These are phyloP conservation scores for Limnothrissa miodon DNA, from an alignment of 2,113 vertebrate species.

Conservation along the genomic window DNA sequence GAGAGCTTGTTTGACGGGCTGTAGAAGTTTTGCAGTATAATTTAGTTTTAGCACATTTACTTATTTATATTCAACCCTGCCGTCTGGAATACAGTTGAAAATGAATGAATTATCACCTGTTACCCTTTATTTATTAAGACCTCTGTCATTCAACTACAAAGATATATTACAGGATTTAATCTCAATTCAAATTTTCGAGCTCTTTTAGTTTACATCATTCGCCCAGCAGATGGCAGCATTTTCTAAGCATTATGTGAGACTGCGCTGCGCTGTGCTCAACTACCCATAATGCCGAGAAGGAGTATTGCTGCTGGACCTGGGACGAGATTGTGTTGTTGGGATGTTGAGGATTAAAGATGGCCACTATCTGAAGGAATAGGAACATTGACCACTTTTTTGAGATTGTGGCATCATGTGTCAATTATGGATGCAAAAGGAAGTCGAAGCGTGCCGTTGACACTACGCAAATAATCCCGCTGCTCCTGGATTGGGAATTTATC, in stretches of 20 bases:
- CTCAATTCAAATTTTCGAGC: too few species aligned
- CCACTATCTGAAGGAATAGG: constrained; percentile 48
- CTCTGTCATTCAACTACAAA: too few species aligned
- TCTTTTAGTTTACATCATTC: background rate
- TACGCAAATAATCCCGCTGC: constrained; percentile 14
- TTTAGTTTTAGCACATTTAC: too few species aligned
- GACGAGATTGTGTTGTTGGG: constrained; percentile 55
- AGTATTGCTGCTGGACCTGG: constrained; percentile 41
- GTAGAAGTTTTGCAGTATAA: background rate
- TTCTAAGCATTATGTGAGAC: constrained; percentile 13
- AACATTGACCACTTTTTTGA: constrained; percentile 32
- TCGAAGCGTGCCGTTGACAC: constrained; percentile 32
- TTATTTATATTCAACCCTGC: too few species aligned
- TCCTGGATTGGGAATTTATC: constrained; percentile 26
- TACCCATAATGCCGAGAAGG: constrained; percentile 43
- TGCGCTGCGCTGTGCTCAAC: constrained; percentile 25
- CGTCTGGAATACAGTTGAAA: too few species aligned
- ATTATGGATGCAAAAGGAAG: constrained; percentile 46
- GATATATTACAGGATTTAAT: too few species aligned
- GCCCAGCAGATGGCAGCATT: constrained; percentile 47
- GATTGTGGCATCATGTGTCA: constrained; percentile 40
- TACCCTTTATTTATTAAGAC: too few species aligned
- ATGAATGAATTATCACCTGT: too few species aligned
- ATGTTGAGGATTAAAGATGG: constrained; percentile 63
- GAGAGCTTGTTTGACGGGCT: background rate